Evolutionary conservation across 2,113 vertebrate genomes (phyloP).

Genomic region (Microtus ochrogaster): DNA sequence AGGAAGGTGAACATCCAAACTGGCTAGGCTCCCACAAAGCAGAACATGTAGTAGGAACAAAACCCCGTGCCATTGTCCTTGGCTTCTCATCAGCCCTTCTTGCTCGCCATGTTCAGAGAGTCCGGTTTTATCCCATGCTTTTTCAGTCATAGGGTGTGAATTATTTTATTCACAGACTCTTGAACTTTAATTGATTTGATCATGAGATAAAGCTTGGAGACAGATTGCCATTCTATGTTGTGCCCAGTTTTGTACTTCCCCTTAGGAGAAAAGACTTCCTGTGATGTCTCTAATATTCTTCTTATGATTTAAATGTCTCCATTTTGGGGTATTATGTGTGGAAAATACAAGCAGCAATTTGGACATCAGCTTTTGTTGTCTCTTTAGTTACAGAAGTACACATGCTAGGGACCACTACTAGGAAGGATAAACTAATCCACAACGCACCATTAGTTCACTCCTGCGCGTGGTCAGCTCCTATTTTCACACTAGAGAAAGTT

Average conservation of each 20-base stretch:
- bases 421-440: slow-evolving; percentile 25
- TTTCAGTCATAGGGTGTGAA: no score
- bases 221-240: slow-evolving; percentile 44
- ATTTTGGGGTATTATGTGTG: background rate
- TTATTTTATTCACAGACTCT: background rate
- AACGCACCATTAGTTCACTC: background rate
- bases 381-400: background rate
- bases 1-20: no score
- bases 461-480: background rate
- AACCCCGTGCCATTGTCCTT: no score
- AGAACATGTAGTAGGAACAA: no score
- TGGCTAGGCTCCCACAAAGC: no score
- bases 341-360: slow-evolving; percentile 43
- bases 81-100: no score
- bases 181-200: slow-evolving; percentile 57
- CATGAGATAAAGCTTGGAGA: slow-evolving; percentile 41
- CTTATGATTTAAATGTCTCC: slow-evolving; percentile 42
- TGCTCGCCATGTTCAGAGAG: no score
- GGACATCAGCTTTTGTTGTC: slow-evolving; percentile 46
- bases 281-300: slow-evolving; percentile 18
- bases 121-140: no score
- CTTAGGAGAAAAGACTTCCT: slow-evolving; percentile 44
- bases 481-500: slow-evolving; percentile 39
- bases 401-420: background rate
- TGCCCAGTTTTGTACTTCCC: slow-evolving; percentile 10